These are phyloP conservation scores for Bicyclus anynana DNA, from an alignment of 1,140 invertebrate species.

Conservation along the genomic window DNA sequence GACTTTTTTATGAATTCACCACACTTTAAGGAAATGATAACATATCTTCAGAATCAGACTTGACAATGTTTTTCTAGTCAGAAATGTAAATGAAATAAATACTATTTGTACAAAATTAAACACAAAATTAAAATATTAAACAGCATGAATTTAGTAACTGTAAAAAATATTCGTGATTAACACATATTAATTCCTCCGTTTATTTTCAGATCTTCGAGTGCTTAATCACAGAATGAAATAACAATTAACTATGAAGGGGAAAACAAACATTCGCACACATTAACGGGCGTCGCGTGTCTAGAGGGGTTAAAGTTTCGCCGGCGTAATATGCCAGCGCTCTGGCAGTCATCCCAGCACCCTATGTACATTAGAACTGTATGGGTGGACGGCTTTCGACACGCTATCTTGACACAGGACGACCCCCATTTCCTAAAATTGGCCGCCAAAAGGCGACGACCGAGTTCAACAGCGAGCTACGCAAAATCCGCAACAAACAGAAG, in stretches of 20 bases:
- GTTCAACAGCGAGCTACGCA: constrained; percentile 42
- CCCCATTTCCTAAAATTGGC: constrained; percentile 61
- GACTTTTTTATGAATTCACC: no score
- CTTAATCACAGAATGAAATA: constrained; percentile 30
- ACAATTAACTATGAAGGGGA: constrained; percentile 50
- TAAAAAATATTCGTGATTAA: constrained; percentile 19
- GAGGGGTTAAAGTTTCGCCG: constrained; percentile 15
- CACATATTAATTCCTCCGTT: constrained; percentile 14
- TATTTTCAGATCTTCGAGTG: constrained; percentile 32
- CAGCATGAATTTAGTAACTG: background rate
- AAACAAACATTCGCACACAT: constrained; percentile 39
- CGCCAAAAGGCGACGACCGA: constrained; percentile 45
- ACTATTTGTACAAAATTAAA: background rate
- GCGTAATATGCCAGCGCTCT: constrained; percentile 71
- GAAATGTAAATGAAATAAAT: no score
- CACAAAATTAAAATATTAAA: background rate
- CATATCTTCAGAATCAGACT: no score
- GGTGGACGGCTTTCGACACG: constrained; percentile 84
- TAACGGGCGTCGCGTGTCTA: constrained; percentile 20
- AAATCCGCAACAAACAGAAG: constrained; percentile 24
- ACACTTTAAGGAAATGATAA: no score
- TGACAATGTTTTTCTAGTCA: no score
- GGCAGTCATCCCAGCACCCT: constrained; percentile 84
- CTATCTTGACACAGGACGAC: constrained; percentile 82
- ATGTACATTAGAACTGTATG: constrained; percentile 84